Conservation (phyloP, 2,113 vertebrate genomes). For the Amblyornis subalaris region DNA sequence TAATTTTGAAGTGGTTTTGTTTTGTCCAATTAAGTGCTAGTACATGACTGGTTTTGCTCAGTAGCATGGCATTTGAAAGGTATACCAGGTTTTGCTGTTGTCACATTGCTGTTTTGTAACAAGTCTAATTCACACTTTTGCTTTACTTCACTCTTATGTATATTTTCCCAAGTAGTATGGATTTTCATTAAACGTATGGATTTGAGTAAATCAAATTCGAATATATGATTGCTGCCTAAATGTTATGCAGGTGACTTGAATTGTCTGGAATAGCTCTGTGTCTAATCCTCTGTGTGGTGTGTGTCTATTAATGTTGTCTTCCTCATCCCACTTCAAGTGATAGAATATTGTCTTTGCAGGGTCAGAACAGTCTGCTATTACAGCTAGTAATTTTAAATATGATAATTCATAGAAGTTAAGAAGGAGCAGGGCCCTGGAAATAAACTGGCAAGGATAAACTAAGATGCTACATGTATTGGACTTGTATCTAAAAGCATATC, state of each 20-base stretch:
- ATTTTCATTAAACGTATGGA: neutral
- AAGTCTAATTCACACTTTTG: neutral
- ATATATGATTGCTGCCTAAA: neutral
- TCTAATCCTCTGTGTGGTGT: neutral
- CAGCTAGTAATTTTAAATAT: neutral
- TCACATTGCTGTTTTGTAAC: neutral
- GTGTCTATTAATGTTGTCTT: neutral
- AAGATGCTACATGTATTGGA: accelerated
- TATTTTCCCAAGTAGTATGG: neutral
- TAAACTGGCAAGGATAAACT: neutral
- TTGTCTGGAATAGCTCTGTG: neutral
- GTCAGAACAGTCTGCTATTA: neutral
- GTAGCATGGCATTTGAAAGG: neutral
- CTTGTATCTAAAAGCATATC: neutral
- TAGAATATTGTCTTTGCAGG: neutral
- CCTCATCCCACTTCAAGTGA: neutral
- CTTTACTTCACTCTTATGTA: neutral
- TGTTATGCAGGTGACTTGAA: neutral
- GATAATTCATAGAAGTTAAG: neutral
- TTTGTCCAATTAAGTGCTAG: neutral
- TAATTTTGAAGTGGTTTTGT: neutral
- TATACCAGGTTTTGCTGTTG: neutral
- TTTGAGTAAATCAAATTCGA: neutral
- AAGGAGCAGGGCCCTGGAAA: neutral
- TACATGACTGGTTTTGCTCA: neutral